Conservation (phyloP, 2,888 invertebrate species). For the Amaurobius ferox region DNA sequence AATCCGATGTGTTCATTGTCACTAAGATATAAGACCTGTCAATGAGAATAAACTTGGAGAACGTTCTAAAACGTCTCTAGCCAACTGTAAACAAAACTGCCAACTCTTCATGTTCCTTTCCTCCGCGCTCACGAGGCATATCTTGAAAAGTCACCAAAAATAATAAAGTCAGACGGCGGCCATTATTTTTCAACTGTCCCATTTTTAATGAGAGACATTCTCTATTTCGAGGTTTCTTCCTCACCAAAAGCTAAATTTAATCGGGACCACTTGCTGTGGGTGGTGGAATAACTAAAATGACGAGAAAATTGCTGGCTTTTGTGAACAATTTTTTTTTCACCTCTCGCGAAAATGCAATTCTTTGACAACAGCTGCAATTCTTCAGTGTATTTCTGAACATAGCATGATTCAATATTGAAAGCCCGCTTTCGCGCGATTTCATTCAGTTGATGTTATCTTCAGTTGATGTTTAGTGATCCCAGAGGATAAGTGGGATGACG, state of each 20-base stretch:
- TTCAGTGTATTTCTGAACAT: not conserved
- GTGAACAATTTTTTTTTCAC: not conserved
- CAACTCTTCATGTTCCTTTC: not conserved
- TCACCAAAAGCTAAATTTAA: not conserved
- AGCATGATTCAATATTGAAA: not conserved
- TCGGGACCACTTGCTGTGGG: not conserved
- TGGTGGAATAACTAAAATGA: not conserved
- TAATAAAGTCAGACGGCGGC: constrained; percentile 7
- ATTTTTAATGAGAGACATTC: constrained; percentile 12
- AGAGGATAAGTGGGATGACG: not conserved
- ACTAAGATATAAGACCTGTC: too few species aligned
- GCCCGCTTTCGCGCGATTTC: too few species aligned
- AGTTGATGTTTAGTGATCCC: not conserved
- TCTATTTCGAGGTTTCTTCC: not conserved
- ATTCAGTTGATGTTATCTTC: too few species aligned
- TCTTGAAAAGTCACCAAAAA: constrained; percentile 2
- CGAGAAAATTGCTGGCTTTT: not conserved
- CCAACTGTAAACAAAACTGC: not conserved
- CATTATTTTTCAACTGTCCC: constrained; percentile 2
- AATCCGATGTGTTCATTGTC: too few species aligned
- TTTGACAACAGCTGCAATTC: constrained; percentile 16
- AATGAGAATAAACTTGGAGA: not conserved
- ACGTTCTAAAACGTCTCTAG: not conserved
- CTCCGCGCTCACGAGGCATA: not conserved
- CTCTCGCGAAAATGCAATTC: not conserved